Evolutionary conservation across 2,797 vertebrate species (phyloP), one percentile per base, ranked within the genome.

Genomic region (Coregonus sp.): DNA sequence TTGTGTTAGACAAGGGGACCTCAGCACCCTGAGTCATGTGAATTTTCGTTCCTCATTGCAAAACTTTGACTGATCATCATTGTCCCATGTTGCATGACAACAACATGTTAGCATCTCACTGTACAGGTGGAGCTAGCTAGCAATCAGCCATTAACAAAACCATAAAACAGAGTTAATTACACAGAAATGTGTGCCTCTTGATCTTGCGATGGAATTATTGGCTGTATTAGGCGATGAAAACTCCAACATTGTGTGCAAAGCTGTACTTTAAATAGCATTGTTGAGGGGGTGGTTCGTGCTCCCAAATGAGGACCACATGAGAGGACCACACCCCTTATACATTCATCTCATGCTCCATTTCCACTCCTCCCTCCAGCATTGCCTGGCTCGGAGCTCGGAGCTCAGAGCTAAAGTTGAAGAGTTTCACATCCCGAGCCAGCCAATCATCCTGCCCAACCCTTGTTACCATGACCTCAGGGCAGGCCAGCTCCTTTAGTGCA

Each of bases 31-130:
- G 78, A 89, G 87, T 91, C 90, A 87, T 90, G 84, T 86, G 88
- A 90, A 84, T 84, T 89, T 90, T 81, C 89, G 78, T 86, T 91
- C 86, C 88, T 87, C 88, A 90, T 51, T 66, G 9, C 71, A 3
- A 71, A 18, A 56, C 51, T 56, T 5, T n/a, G 56, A 61, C n/a
- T 77, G 7, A 11, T 9, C 9, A 12, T 74, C 70, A 86, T 88
- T 91, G 86, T 90, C 86, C 82, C 70, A 63, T 20, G 61, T 4
- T 65, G 25, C 18, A 0, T 67, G 65, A 76, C 78, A 54, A 78
- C 72, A 85, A 83, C 82, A 83, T 88, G 76, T 84, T 84, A 81
- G 79, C 81, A 74, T 86, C 80, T 81, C 0, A 4, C 75, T 87
- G 25, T 20, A 61, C 56, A n/a, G 86, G 86, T 84, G 84, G 68